Conservation (phyloP, 2,888 invertebrate species). For the Leucoma salicis region DNA sequence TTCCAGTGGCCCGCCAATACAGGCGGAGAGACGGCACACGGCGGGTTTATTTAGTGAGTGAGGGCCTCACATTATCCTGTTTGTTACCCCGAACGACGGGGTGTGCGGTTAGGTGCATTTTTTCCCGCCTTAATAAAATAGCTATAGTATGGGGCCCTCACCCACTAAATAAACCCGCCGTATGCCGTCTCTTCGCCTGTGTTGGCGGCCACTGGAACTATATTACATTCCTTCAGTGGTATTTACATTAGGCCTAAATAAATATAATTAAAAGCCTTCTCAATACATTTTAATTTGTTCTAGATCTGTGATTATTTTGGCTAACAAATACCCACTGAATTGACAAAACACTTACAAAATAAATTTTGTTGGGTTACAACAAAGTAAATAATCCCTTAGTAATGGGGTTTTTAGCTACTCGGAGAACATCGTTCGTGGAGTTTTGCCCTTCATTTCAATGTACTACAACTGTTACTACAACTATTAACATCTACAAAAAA, state of each 20-base stretch:
- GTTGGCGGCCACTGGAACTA: too few relatives aligned
- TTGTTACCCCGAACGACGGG: too few relatives aligned
- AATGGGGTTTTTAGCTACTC: conserved; percentile 34
- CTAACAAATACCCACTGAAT: conserved; percentile 30
- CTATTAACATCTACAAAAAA: neutral
- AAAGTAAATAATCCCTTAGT: conserved; percentile 38
- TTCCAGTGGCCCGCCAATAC: too few relatives aligned
- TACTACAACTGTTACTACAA: neutral
- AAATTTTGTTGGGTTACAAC: conserved; percentile 30
- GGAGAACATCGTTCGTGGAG: conserved; percentile 31
- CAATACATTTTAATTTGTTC: conserved; percentile 7
- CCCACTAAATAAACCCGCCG: too few relatives aligned
- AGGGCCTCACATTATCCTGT: too few relatives aligned
- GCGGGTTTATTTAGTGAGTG: too few relatives aligned
- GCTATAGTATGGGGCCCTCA: too few relatives aligned
- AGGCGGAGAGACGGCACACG: too few relatives aligned
- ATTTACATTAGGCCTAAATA: neutral
- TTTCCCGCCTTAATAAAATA: too few relatives aligned
- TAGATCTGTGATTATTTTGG: conserved; percentile 15
- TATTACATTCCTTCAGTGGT: too few relatives aligned
- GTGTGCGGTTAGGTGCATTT: too few relatives aligned
- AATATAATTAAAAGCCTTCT: neutral
- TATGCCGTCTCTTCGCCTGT: too few relatives aligned
- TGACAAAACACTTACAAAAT: conserved; percentile 28
- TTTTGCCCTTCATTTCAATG: conserved; percentile 25